Conservation (phyloP, 2,797 vertebrate species). For the Enteromius mattozi region DNA sequence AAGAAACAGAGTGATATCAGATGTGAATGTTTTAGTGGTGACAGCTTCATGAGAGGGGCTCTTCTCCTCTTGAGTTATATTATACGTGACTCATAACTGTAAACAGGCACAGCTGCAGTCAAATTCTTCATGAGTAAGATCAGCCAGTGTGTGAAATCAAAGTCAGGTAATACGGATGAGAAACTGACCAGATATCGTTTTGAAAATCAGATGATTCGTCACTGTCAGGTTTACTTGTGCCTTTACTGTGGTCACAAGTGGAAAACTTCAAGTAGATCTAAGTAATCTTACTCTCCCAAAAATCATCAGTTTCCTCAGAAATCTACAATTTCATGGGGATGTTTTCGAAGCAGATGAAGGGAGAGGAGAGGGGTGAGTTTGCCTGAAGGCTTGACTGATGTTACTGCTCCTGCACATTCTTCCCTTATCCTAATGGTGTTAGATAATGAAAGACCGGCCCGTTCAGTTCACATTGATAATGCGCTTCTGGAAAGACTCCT, state of each 20-base stretch:
- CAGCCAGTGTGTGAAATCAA: conserved; percentile 22
- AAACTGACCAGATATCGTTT: neutral
- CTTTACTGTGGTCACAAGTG: neutral
- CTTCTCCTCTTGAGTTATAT: conserved; percentile 49
- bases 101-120: conserved; percentile 45
- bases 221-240: neutral
- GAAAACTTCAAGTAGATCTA: neutral
- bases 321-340: neutral
- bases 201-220: neutral
- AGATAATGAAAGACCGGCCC: conserved; percentile 66
- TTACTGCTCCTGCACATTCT: conserved; percentile 75
- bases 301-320: neutral
- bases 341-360: conserved; percentile 3
- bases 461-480: conserved; percentile 66
- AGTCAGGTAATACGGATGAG: conserved; percentile 59
- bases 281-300: neutral
- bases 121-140: conserved; percentile 52
- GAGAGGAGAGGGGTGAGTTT: conserved; percentile 33
- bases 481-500: conserved; percentile 67
- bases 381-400: conserved; percentile 56
- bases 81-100: conserved; percentile 57
- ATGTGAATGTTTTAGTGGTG: conserved; percentile 49
- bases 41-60: conserved; percentile 37
- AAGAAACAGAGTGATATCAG: conserved; percentile 46
- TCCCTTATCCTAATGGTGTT: conserved; percentile 73